Percentiles rank a stretch among this genome's conserved stretches.
Evolutionary conservation across 2,113 vertebrate genomes (phyloP).

Genomic region (Carollia perspicillata): DNA sequence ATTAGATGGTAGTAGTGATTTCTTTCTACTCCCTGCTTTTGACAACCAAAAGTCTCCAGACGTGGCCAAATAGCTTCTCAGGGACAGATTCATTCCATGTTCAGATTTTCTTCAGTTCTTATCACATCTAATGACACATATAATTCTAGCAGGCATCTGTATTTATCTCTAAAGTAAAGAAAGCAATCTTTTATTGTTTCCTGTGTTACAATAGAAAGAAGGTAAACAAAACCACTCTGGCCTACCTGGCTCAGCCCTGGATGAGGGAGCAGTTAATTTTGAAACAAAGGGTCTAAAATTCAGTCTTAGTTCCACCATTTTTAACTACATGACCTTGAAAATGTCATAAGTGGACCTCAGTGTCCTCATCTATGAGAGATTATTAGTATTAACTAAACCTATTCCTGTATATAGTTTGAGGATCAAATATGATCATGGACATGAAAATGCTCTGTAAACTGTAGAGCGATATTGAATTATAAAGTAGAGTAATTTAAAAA

Average conservation of each 20-base stretch:
- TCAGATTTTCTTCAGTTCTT: not conserved
- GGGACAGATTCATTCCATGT: not conserved
- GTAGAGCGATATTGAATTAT: not conserved
- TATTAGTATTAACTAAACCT: not conserved
- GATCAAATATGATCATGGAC: not conserved
- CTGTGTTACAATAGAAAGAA: not conserved
- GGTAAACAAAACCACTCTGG: not conserved
- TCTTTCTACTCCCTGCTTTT: not conserved
- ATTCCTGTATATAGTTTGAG: not conserved
- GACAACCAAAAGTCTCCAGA: not conserved
- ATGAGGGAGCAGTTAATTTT: not conserved
- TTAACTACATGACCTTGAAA: not conserved
- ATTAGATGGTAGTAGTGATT: not conserved
- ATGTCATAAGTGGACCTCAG: not conserved
- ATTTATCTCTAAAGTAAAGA: constrained; percentile 2
- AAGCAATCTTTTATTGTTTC: not conserved
- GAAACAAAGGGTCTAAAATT: not conserved
- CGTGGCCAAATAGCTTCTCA: not conserved
- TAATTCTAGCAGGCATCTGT: not conserved
- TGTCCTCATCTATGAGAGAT: not conserved
- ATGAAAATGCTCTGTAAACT: not conserved
- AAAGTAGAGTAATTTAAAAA: not conserved
- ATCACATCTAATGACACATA: not conserved
- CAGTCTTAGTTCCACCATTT: not conserved
- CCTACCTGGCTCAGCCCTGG: not conserved